Evolutionary conservation across 2,888 invertebrate genomes (phyloP).

Genomic region (Gymnoscelis rufifasciata): DNA sequence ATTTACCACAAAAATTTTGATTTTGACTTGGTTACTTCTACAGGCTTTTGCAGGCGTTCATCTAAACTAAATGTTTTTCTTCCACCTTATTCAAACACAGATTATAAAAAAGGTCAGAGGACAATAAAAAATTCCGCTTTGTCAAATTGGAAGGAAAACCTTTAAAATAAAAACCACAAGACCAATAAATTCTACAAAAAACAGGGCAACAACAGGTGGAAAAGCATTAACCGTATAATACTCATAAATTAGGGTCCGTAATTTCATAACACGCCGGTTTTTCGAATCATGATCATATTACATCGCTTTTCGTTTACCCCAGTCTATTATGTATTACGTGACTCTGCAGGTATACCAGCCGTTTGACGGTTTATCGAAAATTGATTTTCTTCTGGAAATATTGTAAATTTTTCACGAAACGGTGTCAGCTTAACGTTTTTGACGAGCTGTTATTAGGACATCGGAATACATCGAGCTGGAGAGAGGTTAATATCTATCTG

Average conservation of each 20-base stretch:
- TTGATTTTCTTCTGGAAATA: constrained; percentile 66
- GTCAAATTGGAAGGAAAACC: too few species aligned
- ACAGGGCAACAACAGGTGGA: constrained; percentile 4
- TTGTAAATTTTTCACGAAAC: constrained; percentile 58
- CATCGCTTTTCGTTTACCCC: constrained; percentile 46
- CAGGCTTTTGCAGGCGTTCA: too few species aligned
- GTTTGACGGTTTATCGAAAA: constrained; percentile 61
- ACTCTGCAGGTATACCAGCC: constrained; percentile 53
- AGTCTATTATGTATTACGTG: constrained; percentile 56
- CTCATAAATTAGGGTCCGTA: constrained; percentile 5
- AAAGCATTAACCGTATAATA: constrained; percentile 1
- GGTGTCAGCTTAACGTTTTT: constrained; percentile 42
- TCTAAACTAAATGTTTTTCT: too few species aligned
- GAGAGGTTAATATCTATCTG: background rate
- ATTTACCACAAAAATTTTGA: too few species aligned
- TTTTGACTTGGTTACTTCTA: too few species aligned
- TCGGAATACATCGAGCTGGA: background rate
- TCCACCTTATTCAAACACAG: constrained; percentile 40
- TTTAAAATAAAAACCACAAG: background rate
- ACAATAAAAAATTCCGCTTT: too few species aligned
- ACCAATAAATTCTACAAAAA: constrained; percentile 9
- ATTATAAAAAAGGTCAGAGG: constrained; percentile 27
- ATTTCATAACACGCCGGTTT: constrained; percentile 6
- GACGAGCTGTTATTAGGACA: constrained; percentile 29
- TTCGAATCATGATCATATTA: constrained; percentile 43